These are phyloP conservation scores for Varanus salvator DNA, from an alignment of 2,113 vertebrate species.

Conservation along the genomic window DNA sequence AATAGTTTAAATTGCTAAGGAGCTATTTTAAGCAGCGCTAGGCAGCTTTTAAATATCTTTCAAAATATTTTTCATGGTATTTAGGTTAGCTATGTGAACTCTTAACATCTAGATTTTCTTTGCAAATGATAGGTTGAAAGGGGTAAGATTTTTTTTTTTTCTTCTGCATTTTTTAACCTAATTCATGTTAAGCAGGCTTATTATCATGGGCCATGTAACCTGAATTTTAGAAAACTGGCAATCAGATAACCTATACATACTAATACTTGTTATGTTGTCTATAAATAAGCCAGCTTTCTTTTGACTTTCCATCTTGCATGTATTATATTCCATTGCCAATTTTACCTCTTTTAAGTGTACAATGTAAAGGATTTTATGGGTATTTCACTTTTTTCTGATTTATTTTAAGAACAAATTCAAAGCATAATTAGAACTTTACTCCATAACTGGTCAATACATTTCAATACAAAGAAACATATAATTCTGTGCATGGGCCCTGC, in stretches of 20 bases:
- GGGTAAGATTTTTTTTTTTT: not conserved
- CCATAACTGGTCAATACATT: not conserved
- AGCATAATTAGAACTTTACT: not conserved
- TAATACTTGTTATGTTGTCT: not conserved
- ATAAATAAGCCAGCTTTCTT: not conserved
- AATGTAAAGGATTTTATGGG: not conserved
- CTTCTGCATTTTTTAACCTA: not conserved
- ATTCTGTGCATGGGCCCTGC: not conserved
- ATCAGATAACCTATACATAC: not conserved
- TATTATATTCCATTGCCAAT: not conserved
- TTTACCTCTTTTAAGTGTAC: not conserved
- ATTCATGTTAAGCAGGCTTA: not conserved
- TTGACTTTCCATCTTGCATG: not conserved
- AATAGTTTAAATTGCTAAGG: not conserved
- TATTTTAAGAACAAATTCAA: not conserved
- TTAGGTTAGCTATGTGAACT: conserved; percentile 32
- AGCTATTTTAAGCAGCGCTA: conserved; percentile 37
- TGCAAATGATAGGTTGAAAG: conserved; percentile 35
- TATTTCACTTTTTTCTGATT: not conserved
- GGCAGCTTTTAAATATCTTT: conserved; percentile 43
- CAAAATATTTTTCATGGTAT: conserved; percentile 38
- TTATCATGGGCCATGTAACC: not conserved
- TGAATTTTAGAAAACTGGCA: not conserved
- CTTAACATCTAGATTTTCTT: conserved; percentile 40
- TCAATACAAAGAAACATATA: not conserved